phyloP scores from a whole-genome alignment of 2,113 vertebrate genomes.

The Holacanthus passer region DNA sequence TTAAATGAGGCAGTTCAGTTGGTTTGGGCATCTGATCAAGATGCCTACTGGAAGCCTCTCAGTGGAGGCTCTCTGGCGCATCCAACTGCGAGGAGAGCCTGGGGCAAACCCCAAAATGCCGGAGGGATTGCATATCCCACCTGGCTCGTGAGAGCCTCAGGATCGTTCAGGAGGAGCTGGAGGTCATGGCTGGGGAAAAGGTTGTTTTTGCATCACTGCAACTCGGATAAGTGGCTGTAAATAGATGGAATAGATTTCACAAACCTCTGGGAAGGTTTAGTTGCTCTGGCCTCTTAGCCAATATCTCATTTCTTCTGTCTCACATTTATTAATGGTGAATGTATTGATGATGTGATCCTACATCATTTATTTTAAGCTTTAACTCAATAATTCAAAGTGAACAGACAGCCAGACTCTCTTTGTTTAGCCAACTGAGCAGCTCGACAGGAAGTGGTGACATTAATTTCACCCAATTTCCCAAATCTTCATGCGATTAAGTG shows the following conservation, averaged over 20 bases:
- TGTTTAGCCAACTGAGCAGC: background rate
- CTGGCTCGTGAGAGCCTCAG: conserved; percentile 19
- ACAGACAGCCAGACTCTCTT: background rate
- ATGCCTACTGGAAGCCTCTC: conserved; percentile 1
- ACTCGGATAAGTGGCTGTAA: background rate
- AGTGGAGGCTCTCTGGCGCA: background rate
- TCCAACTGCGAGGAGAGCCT: conserved; percentile 24
- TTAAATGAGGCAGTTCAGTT: conserved; percentile 16
- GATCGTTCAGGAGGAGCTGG: conserved; percentile 18
- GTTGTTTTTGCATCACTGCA: background rate
- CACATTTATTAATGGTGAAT: background rate
- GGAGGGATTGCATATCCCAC: conserved; percentile 23
- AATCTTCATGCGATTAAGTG: background rate
- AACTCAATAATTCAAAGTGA: background rate
- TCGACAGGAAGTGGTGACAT: background rate
- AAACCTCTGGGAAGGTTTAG: background rate
- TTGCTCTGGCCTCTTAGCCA: background rate
- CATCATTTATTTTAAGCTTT: background rate
- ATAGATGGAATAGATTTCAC: conserved; percentile 4
- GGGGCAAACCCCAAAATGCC: background rate
- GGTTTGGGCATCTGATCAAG: conserved; percentile 35
- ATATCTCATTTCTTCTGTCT: no score
- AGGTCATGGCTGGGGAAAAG: conserved; percentile 3
- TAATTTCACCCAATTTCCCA: background rate
- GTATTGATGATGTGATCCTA: background rate